phyloP scores from a whole-genome alignment of 1,140 invertebrate species.

The Patella vulgata region DNA sequence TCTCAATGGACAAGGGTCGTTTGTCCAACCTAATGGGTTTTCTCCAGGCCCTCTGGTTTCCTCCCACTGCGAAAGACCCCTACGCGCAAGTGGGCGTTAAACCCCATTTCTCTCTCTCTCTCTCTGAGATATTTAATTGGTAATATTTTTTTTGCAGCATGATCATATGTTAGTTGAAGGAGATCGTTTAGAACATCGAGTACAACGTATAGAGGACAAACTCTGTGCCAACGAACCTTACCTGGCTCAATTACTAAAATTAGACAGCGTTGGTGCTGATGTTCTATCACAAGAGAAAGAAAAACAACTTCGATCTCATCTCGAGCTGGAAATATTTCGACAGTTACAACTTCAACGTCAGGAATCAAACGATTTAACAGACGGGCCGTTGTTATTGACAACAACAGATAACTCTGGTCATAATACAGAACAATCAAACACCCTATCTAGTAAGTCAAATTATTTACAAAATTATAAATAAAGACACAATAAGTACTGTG shows the following conservation, averaged over 20 bases:
- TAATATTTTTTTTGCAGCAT: too few relatives aligned
- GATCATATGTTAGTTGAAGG: too few relatives aligned
- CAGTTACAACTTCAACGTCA: constrained; percentile 58
- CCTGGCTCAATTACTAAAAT: constrained; percentile 57
- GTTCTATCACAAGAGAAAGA: constrained; percentile 54
- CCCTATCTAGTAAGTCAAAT: background rate
- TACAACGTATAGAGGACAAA: constrained; percentile 61
- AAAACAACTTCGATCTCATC: constrained; percentile 56
- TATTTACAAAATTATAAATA: too few relatives aligned
- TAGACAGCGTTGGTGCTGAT: constrained; percentile 50
- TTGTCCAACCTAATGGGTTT: too few relatives aligned
- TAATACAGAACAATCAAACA: background rate
- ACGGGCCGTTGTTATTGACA: background rate
- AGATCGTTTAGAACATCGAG: constrained; percentile 49
- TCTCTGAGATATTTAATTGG: too few relatives aligned
- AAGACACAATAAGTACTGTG: too few relatives aligned
- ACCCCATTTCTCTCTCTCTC: too few relatives aligned
- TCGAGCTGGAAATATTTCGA: constrained; percentile 62
- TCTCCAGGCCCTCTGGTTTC: too few relatives aligned
- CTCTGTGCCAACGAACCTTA: constrained; percentile 57
- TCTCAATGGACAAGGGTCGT: too few relatives aligned
- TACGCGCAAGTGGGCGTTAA: too few relatives aligned
- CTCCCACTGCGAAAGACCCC: too few relatives aligned
- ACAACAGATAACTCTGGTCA: background rate
- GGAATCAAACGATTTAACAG: constrained; percentile 14